Conservation (phyloP, 2,888 invertebrate species). For the Oscheius sp. region DNA sequence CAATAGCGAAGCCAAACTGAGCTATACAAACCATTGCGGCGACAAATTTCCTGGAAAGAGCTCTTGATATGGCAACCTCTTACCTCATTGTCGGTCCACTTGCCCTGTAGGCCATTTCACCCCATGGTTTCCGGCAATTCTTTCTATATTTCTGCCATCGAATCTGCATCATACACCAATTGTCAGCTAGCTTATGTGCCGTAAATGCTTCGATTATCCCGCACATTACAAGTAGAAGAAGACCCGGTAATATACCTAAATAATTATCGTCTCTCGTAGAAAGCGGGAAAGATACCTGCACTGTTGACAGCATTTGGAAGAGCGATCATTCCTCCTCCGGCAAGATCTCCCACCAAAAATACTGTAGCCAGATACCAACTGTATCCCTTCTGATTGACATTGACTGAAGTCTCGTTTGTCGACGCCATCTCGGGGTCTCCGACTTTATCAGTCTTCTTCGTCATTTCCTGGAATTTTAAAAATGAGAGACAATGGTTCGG, state of each 20-base stretch:
- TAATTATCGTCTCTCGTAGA: background rate
- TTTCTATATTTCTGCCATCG: constrained; percentile 45
- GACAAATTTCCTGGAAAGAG: constrained; percentile 35
- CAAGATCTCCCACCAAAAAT: constrained; percentile 59
- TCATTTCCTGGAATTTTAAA: constrained; percentile 11
- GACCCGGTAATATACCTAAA: constrained; percentile 40
- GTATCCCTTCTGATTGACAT: constrained; percentile 30
- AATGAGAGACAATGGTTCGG: background rate
- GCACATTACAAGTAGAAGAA: constrained; percentile 41
- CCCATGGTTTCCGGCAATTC: constrained; percentile 50
- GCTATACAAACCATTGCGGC: constrained; percentile 49
- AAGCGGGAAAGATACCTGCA: constrained; percentile 38
- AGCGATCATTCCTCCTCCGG: constrained; percentile 59
- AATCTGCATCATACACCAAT: constrained; percentile 54
- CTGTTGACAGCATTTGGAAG: constrained; percentile 51
- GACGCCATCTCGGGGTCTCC: constrained; percentile 18
- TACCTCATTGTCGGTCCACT: constrained; percentile 47
- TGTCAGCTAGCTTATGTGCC: constrained; percentile 44
- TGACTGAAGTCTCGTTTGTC: constrained; percentile 9
- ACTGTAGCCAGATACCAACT: constrained; percentile 29
- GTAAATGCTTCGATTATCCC: constrained; percentile 42
- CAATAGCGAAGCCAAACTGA: constrained; percentile 53
- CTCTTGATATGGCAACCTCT: background rate
- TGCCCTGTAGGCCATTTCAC: constrained; percentile 55
- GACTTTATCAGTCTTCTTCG: constrained; percentile 3